Conservation (phyloP, 2,888 invertebrate species). For the Drosophila fungiperda region DNA sequence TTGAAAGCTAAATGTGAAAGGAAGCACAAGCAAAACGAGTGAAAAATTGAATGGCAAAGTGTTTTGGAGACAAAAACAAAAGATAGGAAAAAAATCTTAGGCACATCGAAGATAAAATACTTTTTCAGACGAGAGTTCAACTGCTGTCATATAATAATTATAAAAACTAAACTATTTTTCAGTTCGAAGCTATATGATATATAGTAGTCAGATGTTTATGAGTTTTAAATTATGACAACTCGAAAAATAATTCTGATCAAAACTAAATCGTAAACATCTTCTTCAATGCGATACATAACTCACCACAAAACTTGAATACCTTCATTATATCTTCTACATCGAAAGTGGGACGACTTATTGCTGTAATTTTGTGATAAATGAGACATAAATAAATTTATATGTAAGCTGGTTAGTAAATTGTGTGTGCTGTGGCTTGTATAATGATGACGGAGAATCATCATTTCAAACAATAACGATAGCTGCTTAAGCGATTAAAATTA, state of each 20-base stretch:
- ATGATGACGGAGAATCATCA: constrained; percentile 3
- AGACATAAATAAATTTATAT: constrained; percentile 52
- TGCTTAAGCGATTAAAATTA: constrained; percentile 11
- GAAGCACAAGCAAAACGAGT: background rate
- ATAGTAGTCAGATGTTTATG: background rate
- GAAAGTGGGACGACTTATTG: constrained; percentile 44
- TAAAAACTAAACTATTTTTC: background rate
- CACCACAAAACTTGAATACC: background rate
- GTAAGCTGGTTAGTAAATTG: constrained; percentile 1
- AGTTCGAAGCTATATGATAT: background rate
- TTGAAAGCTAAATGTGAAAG: constrained; percentile 36
- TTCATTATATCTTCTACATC: constrained; percentile 36
- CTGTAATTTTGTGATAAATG: constrained; percentile 57
- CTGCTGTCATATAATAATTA: background rate
- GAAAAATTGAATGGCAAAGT: background rate
- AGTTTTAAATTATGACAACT: background rate
- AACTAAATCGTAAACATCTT: background rate
- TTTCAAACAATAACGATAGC: background rate
- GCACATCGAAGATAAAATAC: background rate
- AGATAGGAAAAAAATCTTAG: constrained; percentile 13
- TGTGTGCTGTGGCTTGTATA: background rate
- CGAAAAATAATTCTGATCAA: background rate
- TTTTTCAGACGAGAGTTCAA: background rate
- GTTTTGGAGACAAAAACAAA: constrained; percentile 22
- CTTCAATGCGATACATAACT: background rate